These are phyloP conservation scores for Sinosuthora webbiana DNA, from an alignment of 2,113 vertebrate species.

Conservation along the genomic window DNA sequence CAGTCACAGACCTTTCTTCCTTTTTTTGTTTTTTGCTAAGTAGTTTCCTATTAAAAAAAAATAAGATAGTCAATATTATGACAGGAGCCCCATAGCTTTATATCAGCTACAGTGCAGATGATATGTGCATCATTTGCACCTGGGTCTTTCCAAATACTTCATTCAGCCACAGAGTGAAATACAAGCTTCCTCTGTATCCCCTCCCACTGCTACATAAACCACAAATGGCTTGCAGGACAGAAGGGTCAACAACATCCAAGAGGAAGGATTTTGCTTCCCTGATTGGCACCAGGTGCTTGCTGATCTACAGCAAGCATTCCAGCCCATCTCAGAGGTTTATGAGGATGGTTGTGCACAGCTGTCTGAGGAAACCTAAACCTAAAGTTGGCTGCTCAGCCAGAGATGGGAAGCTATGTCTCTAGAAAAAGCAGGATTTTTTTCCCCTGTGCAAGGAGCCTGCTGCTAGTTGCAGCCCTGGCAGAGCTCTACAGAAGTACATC, in stretches of 20 bases:
- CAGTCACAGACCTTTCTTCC: background rate
- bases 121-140: background rate
- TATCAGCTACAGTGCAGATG: background rate
- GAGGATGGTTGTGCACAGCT: background rate
- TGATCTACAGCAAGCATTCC: background rate
- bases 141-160: background rate
- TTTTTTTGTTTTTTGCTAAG: background rate
- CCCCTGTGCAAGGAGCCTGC: background rate
- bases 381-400: background rate
- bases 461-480: background rate
- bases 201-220: background rate
- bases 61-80: background rate
- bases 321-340: background rate
- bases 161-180: background rate
- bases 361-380: background rate
- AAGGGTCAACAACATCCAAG: rapidly evolving
- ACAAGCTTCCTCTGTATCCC: background rate
- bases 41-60: background rate
- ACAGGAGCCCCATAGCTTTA: background rate
- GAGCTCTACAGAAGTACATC: background rate
- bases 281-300: background rate
- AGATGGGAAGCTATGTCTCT: background rate
- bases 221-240: background rate
- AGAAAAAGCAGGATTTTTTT: background rate
- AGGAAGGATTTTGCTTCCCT: background rate